Evolutionary conservation across 2,113 vertebrate genomes (phyloP), one percentile per base, ranked within the genome.

Genomic region (Takifugu flavidus): DNA sequence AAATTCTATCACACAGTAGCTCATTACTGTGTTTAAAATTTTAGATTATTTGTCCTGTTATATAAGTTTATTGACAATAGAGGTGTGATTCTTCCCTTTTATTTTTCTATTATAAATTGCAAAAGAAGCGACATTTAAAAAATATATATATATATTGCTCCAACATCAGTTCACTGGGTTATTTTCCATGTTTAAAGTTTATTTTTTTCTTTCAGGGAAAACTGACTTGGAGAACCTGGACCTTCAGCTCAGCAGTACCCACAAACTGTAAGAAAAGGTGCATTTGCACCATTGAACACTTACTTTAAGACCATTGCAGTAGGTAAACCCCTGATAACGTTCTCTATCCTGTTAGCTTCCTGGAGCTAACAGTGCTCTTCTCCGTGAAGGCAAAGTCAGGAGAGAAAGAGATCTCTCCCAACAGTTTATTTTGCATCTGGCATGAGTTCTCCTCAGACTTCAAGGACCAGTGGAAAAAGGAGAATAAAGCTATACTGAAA

Each of bases 371-470:
- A 4, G 86, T 92, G 8, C 96, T 94, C 89, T 99, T 94, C 89
- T 95, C 87, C 28, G 94, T 99, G 78, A 98, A 95, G 86, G 86
- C 96, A 68, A 98, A 98, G 86, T 70, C 90, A 69, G 95, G 95
- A 12, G 97, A 99, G 69, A 99, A 98, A 72, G 95, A 98, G 74
- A 95, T 95, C 54, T 96, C 96, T 6, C 93, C 93, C 47, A 91
- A 95, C 87, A 91, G 91, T 15, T 93, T 98, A 86, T 99, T 98
- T 90, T 92, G 92, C 58, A 80, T 96, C 82, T 99, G 96, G 96
- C 95, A 98, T 46, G 96, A 99, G 86, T 98, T 98, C 88, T 95
- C 94, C 69, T 94, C 94, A 8, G 95, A 99, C 83, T 98, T 98
- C 83, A 99, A 98, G 91, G 96, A 98, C 53, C 92, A 91, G 53